Conservation (phyloP, 2,113 vertebrate genomes). For the Melozone crissalis region DNA sequence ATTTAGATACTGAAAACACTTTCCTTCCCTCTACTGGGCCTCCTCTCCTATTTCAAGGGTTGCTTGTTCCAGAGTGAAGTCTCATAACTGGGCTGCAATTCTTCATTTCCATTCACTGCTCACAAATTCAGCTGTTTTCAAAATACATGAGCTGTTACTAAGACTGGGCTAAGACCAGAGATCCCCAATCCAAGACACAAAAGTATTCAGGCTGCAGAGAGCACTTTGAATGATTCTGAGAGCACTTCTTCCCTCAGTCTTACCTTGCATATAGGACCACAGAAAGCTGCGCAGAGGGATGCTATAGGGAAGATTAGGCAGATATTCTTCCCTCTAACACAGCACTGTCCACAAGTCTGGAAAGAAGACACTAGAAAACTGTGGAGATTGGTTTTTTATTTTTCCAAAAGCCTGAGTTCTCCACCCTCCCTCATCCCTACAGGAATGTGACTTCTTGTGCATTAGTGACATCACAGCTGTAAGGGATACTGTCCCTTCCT, state of each 20-base stretch:
- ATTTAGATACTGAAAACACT: background rate
- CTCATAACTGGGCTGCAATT: background rate
- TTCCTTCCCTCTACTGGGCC: background rate
- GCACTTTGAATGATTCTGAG: background rate
- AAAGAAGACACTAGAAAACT: background rate
- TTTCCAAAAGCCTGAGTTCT: background rate
- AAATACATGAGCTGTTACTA: background rate
- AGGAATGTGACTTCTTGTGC: background rate
- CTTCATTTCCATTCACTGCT: background rate
- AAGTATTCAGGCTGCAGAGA: background rate
- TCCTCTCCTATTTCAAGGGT: background rate
- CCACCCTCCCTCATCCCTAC: background rate
- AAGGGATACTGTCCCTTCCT: background rate
- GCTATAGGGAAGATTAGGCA: background rate
- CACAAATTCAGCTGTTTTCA: background rate
- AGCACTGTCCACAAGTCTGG: background rate
- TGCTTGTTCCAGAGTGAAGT: background rate
- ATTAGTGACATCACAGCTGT: background rate
- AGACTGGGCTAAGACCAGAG: background rate
- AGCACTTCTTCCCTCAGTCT: background rate
- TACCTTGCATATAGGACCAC: background rate
- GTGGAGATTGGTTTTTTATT: background rate
- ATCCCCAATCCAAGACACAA: background rate
- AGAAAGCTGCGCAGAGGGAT: background rate
- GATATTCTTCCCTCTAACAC: background rate